Evolutionary conservation across 2,797 vertebrate genomes (phyloP).

Genomic region (Euthynnus affinis): DNA sequence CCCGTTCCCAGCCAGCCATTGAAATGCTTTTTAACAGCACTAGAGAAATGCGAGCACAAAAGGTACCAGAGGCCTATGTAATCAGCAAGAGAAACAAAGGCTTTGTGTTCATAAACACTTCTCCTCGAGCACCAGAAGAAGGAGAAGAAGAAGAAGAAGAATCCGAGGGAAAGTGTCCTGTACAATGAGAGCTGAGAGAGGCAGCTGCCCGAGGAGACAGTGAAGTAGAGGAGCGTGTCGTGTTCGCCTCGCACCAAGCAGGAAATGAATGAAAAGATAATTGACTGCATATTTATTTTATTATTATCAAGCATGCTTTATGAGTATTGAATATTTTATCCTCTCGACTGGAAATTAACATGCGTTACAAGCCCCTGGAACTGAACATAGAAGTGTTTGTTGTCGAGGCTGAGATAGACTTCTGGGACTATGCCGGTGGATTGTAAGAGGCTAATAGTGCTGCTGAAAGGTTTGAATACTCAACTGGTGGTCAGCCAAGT

Average conservation of each 20-base stretch:
- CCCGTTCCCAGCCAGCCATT: conserved; percentile 25
- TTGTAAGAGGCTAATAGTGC: conserved; percentile 36
- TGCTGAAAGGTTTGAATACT: conserved; percentile 45
- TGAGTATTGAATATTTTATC: conserved; percentile 39
- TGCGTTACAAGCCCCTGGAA: conserved; percentile 22
- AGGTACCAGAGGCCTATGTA: conserved; percentile 21
- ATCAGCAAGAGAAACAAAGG: conserved; percentile 30
- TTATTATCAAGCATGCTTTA: conserved; percentile 26
- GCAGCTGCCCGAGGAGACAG: conserved; percentile 22
- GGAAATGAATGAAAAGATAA: conserved; percentile 43
- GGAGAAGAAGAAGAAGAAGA: conserved; percentile 12
- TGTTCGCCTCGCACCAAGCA: conserved; percentile 25
- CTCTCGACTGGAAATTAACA: conserved; percentile 54
- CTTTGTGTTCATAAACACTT: conserved; percentile 47
- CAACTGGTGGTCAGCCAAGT: conserved; percentile 48
- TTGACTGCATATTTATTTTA: conserved; percentile 57
- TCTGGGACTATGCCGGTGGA: neutral
- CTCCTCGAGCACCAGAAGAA: neutral
- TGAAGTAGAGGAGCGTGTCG: neutral
- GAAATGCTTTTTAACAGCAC: conserved; percentile 25
- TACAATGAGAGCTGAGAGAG: conserved; percentile 6
- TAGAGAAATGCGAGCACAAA: conserved; percentile 3
- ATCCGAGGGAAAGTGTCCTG: neutral
- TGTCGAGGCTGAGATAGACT: neutral
- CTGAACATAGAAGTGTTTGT: neutral